Evolutionary conservation across 2,113 vertebrate genomes (phyloP).

Genomic region (Cacatua alba): DNA sequence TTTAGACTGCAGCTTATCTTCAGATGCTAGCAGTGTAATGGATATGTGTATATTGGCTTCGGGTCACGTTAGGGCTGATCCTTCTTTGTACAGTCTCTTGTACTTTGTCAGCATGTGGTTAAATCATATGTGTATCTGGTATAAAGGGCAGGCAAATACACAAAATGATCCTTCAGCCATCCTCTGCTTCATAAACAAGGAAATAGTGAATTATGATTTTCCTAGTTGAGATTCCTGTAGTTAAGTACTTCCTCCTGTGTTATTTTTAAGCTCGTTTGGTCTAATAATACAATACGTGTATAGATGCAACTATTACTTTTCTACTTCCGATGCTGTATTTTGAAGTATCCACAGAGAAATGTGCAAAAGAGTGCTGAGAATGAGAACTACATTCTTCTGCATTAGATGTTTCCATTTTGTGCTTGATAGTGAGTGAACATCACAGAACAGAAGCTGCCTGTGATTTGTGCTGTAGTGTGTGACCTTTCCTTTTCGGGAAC

Average conservation of each 20-base stretch:
- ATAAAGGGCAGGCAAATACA: background rate
- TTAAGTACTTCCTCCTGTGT: background rate
- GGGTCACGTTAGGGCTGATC: background rate
- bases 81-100: background rate
- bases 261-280: background rate
- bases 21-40: background rate
- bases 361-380: background rate
- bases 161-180: background rate
- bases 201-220: background rate
- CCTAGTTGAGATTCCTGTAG: background rate
- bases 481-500: constrained; percentile 1
- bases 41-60: background rate
- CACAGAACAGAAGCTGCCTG: constrained; percentile 21
- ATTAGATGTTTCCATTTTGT: constrained; percentile 16
- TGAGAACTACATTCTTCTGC: background rate
- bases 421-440: constrained; percentile 3
- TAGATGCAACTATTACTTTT: background rate
- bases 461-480: constrained; percentile 13
- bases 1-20: background rate
- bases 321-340: background rate
- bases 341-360: background rate
- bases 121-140: background rate
- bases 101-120: background rate
- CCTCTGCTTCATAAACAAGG: background rate
- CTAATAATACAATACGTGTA: background rate